Percentiles rank a stretch among this genome's conserved stretches.
These are phyloP conservation scores for Cynocephalus volans DNA, from an alignment of 2,113 vertebrate species.

Conservation along the genomic window DNA sequence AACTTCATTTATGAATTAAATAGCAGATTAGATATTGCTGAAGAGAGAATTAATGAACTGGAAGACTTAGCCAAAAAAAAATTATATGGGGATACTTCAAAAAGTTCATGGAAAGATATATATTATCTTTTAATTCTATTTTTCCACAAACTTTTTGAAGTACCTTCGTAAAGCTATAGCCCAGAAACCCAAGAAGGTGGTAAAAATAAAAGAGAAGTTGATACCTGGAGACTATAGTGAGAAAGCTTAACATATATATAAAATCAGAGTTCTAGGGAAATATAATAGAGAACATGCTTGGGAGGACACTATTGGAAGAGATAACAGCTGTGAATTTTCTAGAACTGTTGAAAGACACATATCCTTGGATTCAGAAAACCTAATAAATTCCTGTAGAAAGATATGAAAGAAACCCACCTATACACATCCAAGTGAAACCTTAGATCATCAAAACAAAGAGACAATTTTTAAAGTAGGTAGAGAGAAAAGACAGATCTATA, in stretches of 20 bases:
- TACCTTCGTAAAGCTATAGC: neutral
- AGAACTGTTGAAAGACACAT: neutral
- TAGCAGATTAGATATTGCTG: neutral
- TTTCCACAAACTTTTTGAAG: too few species aligned
- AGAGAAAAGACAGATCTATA: neutral
- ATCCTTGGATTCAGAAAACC: neutral
- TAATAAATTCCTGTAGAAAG: neutral
- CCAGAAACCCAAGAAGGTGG: neutral
- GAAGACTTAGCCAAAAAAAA: neutral
- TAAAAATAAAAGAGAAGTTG: neutral
- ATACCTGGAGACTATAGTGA: neutral
- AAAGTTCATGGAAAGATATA: too few species aligned
- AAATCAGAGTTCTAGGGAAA: neutral
- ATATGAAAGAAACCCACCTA: constrained; percentile 27
- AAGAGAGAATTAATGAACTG: neutral
- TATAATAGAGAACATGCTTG: neutral
- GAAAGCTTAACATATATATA: neutral
- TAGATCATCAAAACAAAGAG: constrained; percentile 12
- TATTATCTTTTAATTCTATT: too few species aligned
- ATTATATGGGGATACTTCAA: too few species aligned
- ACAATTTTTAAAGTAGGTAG: neutral
- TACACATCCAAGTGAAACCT: neutral
- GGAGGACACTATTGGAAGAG: constrained; percentile 16
- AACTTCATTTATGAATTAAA: neutral
- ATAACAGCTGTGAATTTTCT: neutral